Evolutionary conservation across 2,113 vertebrate genomes (phyloP).

Genomic region (Nothoprocta perdicaria): DNA sequence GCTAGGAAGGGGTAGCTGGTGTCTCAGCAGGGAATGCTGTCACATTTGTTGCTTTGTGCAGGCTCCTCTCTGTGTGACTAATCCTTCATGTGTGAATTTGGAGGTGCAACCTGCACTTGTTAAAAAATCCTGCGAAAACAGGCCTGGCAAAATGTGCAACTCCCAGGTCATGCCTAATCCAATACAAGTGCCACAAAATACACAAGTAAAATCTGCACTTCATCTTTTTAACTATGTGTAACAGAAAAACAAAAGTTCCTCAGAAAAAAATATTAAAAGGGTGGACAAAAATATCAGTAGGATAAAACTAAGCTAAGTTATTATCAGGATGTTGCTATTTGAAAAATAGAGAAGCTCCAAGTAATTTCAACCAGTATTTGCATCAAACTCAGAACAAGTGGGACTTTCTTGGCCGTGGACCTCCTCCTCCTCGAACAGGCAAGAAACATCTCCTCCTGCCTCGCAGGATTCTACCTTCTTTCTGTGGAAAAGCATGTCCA

Average conservation of each 20-base stretch:
- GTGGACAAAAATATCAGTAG: not conserved
- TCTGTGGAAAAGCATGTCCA: not conserved
- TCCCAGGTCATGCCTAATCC: not conserved
- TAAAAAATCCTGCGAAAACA: conserved; percentile 28
- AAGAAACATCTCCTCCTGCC: not conserved
- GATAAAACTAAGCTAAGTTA: not conserved
- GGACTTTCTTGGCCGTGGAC: not conserved
- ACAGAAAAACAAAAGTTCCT: not conserved
- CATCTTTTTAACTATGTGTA: not conserved
- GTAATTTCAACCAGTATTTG: not conserved
- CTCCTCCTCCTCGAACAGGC: not conserved
- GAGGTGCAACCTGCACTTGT: not conserved
- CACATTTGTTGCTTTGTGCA: conserved; percentile 18
- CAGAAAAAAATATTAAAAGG: not conserved
- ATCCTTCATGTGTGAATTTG: conserved; percentile 36
- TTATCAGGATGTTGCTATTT: not conserved
- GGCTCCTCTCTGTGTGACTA: conserved; percentile 31
- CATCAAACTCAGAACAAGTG: not conserved
- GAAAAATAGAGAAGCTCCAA: not conserved
- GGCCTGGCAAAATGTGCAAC: not conserved
- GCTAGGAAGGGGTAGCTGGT: conserved; percentile 20
- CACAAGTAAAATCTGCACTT: not conserved
- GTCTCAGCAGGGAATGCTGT: conserved; percentile 43
- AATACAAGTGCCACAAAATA: not conserved
- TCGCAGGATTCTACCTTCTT: not conserved